Percentiles rank a stretch among this genome's conserved stretches.
Evolutionary conservation across 2,113 vertebrate species (phyloP).

Genomic region (Podarcis raffonei): DNA sequence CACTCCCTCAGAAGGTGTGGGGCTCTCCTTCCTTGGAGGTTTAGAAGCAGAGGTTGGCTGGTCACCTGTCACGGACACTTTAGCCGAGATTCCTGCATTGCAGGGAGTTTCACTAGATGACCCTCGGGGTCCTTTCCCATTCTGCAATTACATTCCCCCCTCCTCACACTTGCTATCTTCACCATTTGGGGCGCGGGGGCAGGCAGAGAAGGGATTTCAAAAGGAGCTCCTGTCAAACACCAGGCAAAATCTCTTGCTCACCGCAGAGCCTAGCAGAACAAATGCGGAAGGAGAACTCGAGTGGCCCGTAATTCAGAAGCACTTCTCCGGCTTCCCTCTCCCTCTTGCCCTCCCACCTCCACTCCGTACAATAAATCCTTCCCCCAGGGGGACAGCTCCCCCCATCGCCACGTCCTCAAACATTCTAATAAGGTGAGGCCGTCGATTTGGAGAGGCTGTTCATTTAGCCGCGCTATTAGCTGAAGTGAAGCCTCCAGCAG

Average conservation of each 20-base stretch:
- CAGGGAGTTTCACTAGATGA: too few relatives aligned
- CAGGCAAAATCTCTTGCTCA: slow-evolving; percentile 13
- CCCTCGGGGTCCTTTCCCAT: too few relatives aligned
- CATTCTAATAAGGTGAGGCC: slow-evolving; percentile 33
- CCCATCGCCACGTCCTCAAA: slow-evolving; percentile 47
- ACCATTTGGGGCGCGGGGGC: background rate
- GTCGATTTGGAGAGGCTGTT: slow-evolving; percentile 39
- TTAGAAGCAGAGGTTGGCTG: too few relatives aligned
- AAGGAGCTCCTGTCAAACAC: slow-evolving; percentile 1
- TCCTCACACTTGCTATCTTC: background rate
- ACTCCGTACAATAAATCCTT: background rate
- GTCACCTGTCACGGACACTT: too few relatives aligned
- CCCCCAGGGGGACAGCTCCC: slow-evolving; percentile 25
- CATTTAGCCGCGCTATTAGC: slow-evolving; percentile 9
- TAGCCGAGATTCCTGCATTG: too few relatives aligned
- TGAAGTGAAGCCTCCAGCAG: slow-evolving; percentile 40
- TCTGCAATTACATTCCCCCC: too few relatives aligned
- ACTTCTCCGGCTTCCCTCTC: background rate
- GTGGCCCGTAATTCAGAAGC: slow-evolving; percentile 14
- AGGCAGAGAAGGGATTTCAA: background rate
- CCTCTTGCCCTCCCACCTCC: background rate
- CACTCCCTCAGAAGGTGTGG: too few relatives aligned
- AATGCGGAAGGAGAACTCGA: background rate
- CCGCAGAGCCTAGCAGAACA: slow-evolving; percentile 30
- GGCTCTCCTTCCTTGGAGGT: too few relatives aligned